phyloP scores from a whole-genome alignment of 1,140 invertebrate species.

The Drosophila kanapiae region DNA sequence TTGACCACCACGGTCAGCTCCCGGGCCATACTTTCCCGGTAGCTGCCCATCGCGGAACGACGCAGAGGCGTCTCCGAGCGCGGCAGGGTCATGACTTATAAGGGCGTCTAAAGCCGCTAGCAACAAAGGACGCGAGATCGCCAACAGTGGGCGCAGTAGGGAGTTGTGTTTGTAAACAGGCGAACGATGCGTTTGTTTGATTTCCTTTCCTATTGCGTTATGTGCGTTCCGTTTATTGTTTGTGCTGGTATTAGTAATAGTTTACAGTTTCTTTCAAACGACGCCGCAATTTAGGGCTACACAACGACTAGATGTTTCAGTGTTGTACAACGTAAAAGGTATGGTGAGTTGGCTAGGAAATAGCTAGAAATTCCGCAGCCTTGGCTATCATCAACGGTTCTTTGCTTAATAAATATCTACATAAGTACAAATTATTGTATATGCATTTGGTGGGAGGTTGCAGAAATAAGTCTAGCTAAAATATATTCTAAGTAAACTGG shows the following conservation, averaged over 20 bases:
- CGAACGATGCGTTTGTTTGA: constrained; percentile 13
- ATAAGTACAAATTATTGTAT: no score
- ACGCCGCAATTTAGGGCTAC: constrained; percentile 72
- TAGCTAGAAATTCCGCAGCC: not conserved
- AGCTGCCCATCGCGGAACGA: constrained; percentile 77
- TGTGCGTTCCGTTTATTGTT: constrained; percentile 13
- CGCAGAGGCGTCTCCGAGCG: constrained; percentile 76
- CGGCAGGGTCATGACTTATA: constrained; percentile 61
- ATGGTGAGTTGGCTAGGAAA: not conserved
- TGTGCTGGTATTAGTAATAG: constrained; percentile 71
- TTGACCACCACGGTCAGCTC: constrained; percentile 60
- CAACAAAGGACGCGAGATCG: not conserved
- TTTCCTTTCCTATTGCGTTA: constrained; percentile 54
- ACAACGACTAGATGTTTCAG: constrained; percentile 25
- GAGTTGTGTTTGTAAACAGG: not conserved
- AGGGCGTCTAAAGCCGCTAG: not conserved
- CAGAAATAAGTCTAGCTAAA: no score
- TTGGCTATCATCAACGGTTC: not conserved
- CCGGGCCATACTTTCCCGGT: constrained; percentile 54
- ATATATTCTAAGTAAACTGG: no score
- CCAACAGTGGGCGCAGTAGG: not conserved
- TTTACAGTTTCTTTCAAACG: constrained; percentile 82
- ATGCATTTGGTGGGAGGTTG: no score
- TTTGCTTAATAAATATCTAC: no score
- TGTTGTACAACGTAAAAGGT: constrained; percentile 34